Conservation (phyloP, 2,113 vertebrate species). For the Trichechus manatus region DNA sequence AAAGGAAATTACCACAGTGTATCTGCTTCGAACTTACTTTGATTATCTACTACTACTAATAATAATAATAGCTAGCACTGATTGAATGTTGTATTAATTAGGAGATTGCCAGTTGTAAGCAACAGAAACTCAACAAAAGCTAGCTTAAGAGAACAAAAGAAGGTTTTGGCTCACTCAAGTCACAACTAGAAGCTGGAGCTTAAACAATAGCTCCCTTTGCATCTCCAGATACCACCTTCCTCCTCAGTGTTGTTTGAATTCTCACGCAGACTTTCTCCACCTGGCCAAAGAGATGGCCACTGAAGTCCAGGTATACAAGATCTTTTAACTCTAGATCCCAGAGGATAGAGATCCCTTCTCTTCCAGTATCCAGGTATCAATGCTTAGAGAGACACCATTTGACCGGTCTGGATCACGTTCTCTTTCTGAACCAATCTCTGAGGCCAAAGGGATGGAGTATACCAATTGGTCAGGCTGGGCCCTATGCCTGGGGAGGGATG, state of each 20-base stretch:
- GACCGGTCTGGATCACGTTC: neutral
- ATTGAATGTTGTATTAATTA: neutral
- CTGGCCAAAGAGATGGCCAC: neutral
- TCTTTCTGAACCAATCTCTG: neutral
- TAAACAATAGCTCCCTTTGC: neutral
- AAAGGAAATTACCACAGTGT: neutral
- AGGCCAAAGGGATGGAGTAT: neutral
- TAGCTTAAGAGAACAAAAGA: neutral
- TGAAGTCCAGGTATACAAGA: neutral
- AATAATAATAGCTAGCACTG: neutral
- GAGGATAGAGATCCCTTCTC: neutral
- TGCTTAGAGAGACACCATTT: neutral
- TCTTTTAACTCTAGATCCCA: neutral
- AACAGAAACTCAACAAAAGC: neutral
- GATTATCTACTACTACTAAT: neutral
- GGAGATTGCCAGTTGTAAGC: neutral
- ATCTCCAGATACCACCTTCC: slow-evolving; percentile 5
- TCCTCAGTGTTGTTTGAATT: neutral
- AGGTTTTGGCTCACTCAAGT: neutral
- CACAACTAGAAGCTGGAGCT: neutral
- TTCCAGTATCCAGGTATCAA: neutral
- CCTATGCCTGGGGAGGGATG: neutral
- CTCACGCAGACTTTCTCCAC: neutral
- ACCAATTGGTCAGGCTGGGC: neutral
- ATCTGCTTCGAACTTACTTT: neutral